Percentiles rank a stretch among this genome's conserved stretches.
phyloP scores from a whole-genome alignment of 2,113 vertebrate genomes.

The Antigone vipio region DNA sequence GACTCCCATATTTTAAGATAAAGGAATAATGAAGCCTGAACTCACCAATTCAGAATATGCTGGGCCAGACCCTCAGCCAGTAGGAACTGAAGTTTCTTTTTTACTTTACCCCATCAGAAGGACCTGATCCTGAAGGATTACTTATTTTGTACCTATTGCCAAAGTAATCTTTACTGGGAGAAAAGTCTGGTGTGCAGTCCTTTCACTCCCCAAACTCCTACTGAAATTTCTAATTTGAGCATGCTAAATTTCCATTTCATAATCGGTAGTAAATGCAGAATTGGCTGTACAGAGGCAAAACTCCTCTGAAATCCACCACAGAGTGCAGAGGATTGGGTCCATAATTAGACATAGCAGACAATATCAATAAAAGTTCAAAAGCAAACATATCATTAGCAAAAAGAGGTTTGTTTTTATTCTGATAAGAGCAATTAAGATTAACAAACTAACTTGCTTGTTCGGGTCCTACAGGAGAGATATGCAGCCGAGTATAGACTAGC shows the following conservation, averaged over 20 bases:
- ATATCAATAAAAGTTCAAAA: neutral
- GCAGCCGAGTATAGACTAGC: neutral
- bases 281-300: neutral
- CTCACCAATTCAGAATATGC: neutral
- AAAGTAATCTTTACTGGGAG: neutral
- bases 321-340: neutral
- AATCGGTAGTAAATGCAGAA: neutral
- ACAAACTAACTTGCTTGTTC: neutral
- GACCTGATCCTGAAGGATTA: neutral
- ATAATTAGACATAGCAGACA: neutral
- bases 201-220: neutral
- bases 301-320: neutral
- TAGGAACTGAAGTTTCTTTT: neutral
- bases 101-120: neutral
- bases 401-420: neutral
- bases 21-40: neutral
- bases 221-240: neutral
- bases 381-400: neutral
- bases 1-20: neutral
- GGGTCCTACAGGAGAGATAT: neutral
- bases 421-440: constrained; percentile 1
- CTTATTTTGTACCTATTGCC: neutral
- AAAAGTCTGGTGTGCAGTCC: neutral
- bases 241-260: neutral
- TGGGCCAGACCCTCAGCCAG: neutral